Evolutionary conservation across 1,140 invertebrate species (phyloP).

Genomic region (Meloidogyne floridensis): DNA sequence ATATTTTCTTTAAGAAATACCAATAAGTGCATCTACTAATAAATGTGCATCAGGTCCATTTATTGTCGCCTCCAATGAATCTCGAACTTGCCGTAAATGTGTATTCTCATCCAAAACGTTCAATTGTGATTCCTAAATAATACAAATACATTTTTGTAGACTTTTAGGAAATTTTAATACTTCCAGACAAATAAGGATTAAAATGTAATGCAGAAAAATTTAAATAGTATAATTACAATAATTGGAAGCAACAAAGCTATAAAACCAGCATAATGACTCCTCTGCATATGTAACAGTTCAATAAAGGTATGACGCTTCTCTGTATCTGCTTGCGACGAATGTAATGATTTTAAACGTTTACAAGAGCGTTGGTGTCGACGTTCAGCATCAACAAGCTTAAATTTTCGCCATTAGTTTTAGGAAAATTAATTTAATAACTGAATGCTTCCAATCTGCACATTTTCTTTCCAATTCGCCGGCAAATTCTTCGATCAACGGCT

Average conservation of each 20-base stretch:
- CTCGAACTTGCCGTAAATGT: constrained; percentile 41
- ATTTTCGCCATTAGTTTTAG: too few species aligned
- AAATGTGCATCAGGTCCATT: constrained; percentile 26
- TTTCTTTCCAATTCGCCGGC: constrained; percentile 38
- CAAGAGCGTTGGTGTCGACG: constrained; percentile 31
- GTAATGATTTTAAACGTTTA: constrained; percentile 20
- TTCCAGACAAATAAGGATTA: not conserved
- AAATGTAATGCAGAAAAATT: constrained; percentile 10
- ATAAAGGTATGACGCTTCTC: constrained; percentile 35
- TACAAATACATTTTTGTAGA: not conserved
- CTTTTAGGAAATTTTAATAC: not conserved
- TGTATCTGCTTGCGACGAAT: not conserved
- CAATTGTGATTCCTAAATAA: constrained; percentile 40
- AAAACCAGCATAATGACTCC: constrained; percentile 41
- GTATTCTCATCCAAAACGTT: constrained; percentile 47
- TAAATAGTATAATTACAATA: constrained; percentile 33
- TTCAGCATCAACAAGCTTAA: constrained; percentile 41
- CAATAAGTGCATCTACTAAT: constrained; percentile 43
- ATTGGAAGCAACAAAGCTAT: constrained; percentile 41
- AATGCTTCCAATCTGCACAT: constrained; percentile 44
- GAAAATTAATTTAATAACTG: constrained; percentile 3
- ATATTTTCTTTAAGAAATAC: not conserved
- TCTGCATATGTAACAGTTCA: constrained; percentile 44
- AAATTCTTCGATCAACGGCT: constrained; percentile 31
- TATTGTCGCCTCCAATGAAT: constrained; percentile 35